Base-by-base conservation (phyloP, 1,140 invertebrate species). In the Pseudomyrmex concolor region DNA sequence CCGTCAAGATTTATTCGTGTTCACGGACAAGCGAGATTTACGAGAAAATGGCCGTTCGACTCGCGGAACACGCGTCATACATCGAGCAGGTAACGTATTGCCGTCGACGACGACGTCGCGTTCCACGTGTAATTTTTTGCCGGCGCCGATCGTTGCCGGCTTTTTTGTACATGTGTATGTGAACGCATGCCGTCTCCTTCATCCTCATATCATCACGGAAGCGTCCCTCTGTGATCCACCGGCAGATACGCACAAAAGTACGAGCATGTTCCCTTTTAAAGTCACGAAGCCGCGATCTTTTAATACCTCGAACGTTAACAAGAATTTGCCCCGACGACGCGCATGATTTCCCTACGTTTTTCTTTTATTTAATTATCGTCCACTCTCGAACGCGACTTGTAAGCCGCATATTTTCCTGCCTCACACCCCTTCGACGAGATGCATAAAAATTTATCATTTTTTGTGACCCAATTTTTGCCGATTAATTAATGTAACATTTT, bases 221-320 rank as follows among this genome's bases (percentile, higher is more conserved):
- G 66, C 76, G 76, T 80, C 76, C 55, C n/a, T 78, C 19, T 55
- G 34, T 34, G 76, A 80, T 80, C 66, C 54, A 13, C 43, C 76
- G 76, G 12, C 19, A 70, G 76, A 80, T 70, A 80, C 43, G 66
- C 76, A 48, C 54, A 25, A 80, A 80, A 59, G 76, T 80, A 80
- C 55, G 76, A 80, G 76, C 76, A 54, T 80, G 55, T n/a, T 80
- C 76, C 54, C 76, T 59, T 80, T 80, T 22, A 43, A 15, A 80
- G 76, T 80, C 76, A 80, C 76, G 76, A 80, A 80, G 66, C 70
- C 76, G 76, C 66, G 54, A 80, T 71, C 76, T 70, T 80, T 80
- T 80, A 80, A 80, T 80, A 71, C 19, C 22, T 71, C 76, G 59
- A 71, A 71, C 76, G 55, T 22, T 80, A 80, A 80, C 76, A 17